phyloP scores from a whole-genome alignment of 2,888 invertebrate genomes.

The Nineta flava region DNA sequence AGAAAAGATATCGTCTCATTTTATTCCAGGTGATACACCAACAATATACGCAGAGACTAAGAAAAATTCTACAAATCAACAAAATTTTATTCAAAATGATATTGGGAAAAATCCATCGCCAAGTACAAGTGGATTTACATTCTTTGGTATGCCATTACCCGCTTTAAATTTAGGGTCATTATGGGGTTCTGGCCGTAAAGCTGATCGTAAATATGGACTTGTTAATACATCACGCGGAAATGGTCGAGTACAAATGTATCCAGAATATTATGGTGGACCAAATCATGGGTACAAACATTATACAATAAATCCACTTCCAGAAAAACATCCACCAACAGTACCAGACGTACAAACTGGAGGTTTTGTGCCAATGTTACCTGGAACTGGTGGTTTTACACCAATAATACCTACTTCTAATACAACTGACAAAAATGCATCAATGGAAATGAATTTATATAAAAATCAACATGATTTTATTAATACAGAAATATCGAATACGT shows the following conservation, averaged over 20 bases:
- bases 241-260: conserved; percentile 8
- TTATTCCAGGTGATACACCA: conserved; percentile 38
- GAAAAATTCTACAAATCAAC: conserved; percentile 18
- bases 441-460: conserved; percentile 5
- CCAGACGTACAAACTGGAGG: conserved; percentile 60
- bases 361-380: conserved; percentile 59
- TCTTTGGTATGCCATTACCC: conserved; percentile 72
- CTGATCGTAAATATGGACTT: conserved; percentile 22
- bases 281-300: background rate
- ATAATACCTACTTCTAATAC: conserved; percentile 22
- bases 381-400: conserved; percentile 58
- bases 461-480: conserved; percentile 8
- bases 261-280: background rate
- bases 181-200: conserved; percentile 30
- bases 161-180: conserved; percentile 52
- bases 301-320: conserved; percentile 16
- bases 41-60: conserved; percentile 38
- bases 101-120: conserved; percentile 10
- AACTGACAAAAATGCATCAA: background rate
- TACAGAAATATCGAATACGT: conserved; percentile 2
- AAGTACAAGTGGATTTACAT: conserved; percentile 52
- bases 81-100: background rate
- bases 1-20: conserved; percentile 26
- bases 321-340: conserved; percentile 29
- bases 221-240: conserved; percentile 5